A percentile compares a stretch with the other conserved stretches of the same genome.
Evolutionary conservation across 2,797 vertebrate genomes (phyloP).

Genomic region (Masticophis lateralis): DNA sequence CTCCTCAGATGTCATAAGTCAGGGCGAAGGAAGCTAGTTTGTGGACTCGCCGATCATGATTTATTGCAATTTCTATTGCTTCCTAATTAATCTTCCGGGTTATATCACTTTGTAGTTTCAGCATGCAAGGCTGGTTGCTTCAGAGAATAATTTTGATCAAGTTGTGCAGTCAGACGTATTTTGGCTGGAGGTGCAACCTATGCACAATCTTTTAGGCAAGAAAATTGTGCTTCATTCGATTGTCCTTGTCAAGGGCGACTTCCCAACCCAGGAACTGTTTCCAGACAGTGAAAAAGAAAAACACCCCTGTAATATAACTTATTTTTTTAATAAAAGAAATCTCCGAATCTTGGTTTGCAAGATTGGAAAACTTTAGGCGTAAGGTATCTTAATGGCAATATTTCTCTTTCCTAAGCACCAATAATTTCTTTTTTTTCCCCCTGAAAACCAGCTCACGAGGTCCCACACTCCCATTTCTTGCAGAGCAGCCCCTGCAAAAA

Average conservation of each 20-base stretch:
- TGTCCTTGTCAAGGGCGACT: too few relatives aligned
- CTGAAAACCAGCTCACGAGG: too few relatives aligned
- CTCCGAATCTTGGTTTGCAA: background rate
- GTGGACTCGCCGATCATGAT: too few relatives aligned
- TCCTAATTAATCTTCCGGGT: too few relatives aligned
- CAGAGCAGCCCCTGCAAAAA: too few relatives aligned
- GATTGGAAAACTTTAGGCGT: too few relatives aligned
- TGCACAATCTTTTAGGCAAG: background rate
- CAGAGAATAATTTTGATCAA: background rate
- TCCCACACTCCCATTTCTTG: too few relatives aligned
- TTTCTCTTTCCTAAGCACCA: too few relatives aligned
- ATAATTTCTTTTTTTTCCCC: too few relatives aligned
- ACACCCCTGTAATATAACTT: background rate
- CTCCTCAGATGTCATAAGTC: background rate
- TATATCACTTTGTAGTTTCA: background rate
- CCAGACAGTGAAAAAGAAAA: background rate
- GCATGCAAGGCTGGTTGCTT: background rate
- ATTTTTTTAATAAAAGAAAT: background rate
- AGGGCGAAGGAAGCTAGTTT: background rate
- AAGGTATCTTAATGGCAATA: too few relatives aligned
- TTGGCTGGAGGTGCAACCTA: background rate
- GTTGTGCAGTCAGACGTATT: background rate
- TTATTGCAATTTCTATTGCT: background rate
- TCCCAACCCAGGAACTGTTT: too few relatives aligned
- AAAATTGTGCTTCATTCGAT: background rate